phyloP scores from a whole-genome alignment of 2,797 vertebrate genomes.

The Bucorvus abyssinicus region DNA sequence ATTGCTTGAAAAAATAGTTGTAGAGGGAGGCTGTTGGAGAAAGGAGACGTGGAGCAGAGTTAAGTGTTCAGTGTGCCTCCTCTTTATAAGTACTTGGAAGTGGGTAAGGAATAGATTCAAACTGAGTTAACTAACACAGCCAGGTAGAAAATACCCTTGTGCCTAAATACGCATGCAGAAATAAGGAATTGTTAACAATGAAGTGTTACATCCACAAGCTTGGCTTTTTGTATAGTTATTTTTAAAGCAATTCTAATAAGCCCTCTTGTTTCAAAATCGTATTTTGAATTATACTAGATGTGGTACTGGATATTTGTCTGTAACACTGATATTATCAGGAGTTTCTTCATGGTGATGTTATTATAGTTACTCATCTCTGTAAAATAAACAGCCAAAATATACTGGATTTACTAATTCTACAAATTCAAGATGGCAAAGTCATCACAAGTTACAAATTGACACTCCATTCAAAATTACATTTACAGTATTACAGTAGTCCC shows the following conservation, averaged over 20 bases:
- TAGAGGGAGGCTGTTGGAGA: background rate
- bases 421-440: background rate
- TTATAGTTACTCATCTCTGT: background rate
- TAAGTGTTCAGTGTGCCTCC: background rate
- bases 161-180: background rate
- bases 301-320: background rate
- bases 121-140: background rate
- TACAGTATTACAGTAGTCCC: background rate
- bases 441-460: background rate
- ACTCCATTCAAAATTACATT: background rate
- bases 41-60: background rate
- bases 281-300: background rate
- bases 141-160: background rate
- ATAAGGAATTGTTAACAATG: background rate
- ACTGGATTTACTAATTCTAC: background rate
- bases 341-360: background rate
- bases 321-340: background rate
- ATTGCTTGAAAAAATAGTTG: background rate
- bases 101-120: background rate
- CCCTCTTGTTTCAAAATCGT: background rate
- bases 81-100: background rate
- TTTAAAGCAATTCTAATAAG: background rate
- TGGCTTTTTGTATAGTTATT: background rate
- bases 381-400: background rate
- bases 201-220: background rate